Percentiles rank a stretch among this genome's conserved stretches.
phyloP scores from a whole-genome alignment of 2,888 invertebrate species.

The Brenthis hecate region DNA sequence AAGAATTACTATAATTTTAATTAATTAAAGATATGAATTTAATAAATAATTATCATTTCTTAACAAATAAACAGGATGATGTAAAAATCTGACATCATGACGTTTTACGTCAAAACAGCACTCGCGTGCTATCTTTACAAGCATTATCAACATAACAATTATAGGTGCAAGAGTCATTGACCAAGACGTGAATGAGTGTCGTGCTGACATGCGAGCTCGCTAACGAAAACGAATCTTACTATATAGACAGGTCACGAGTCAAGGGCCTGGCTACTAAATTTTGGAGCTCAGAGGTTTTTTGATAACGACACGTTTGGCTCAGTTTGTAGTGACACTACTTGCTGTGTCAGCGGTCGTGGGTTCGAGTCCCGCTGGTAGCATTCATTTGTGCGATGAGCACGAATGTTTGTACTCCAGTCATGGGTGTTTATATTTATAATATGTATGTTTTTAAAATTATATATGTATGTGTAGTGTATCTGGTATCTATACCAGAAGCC shows the following conservation, averaged over 20 bases:
- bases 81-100: constrained; percentile 2
- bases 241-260: constrained; percentile 43
- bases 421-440: no score
- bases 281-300: neutral
- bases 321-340: no score
- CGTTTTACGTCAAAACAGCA: constrained; percentile 20
- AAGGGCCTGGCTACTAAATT: constrained; percentile 38
- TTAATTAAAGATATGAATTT: no score
- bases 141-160: constrained; percentile 45
- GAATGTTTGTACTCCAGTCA: no score
- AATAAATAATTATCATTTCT: neutral
- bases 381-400: no score
- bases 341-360: no score
- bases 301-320: no score
- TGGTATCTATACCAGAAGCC: no score
- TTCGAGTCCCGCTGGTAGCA: no score
- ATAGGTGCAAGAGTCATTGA: constrained; percentile 50
- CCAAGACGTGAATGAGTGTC: constrained; percentile 49
- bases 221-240: constrained; percentile 49
- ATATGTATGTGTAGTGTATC: no score
- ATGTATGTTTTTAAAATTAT: no score
- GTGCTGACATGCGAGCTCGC: constrained; percentile 55
- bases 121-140: constrained; percentile 35
- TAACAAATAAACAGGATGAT: neutral
- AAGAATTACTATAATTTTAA: no score